Evolutionary conservation across 2,113 vertebrate genomes (phyloP).

Genomic region (Megalops atlanticus): DNA sequence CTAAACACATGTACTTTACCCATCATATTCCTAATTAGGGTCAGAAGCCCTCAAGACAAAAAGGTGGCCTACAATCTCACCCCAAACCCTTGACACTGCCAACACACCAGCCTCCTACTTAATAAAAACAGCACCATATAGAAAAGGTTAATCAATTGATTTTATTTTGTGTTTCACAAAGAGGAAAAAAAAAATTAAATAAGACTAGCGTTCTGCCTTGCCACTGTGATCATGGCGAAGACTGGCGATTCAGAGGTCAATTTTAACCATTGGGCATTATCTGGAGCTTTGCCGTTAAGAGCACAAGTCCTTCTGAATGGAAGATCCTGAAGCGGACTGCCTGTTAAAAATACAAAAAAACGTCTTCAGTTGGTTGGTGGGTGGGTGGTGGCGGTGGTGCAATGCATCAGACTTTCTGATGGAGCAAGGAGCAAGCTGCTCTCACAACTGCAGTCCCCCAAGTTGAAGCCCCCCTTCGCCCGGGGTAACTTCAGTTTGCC

Average conservation of each 20-base stretch:
- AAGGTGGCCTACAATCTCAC: no score
- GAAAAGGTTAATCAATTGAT: conserved; percentile 60
- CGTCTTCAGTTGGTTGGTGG: conserved; percentile 54
- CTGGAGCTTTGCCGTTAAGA: conserved; percentile 58
- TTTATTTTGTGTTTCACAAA: conserved; percentile 83
- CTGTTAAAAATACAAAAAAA: conserved; percentile 85
- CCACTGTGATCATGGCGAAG: conserved; percentile 68
- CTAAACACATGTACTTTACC: neutral
- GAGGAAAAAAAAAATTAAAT: conserved; percentile 73
- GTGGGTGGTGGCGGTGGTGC: conserved; percentile 43
- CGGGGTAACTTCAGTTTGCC: conserved; percentile 78
- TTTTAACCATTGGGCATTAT: conserved; percentile 47
- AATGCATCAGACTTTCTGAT: conserved; percentile 66
- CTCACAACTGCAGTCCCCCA: conserved; percentile 52
- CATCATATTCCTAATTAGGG: no score
- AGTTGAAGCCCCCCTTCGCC: conserved; percentile 1
- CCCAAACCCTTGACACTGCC: neutral
- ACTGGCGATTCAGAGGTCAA: conserved; percentile 42
- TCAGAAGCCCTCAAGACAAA: no score
- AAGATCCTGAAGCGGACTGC: conserved; percentile 81
- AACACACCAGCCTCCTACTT: no score
- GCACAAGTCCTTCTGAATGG: conserved; percentile 83
- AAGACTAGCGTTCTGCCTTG: conserved; percentile 72
- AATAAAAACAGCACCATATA: conserved; percentile 50
- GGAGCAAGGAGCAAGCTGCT: conserved; percentile 75